Evolutionary conservation across 2,888 invertebrate species (phyloP).

Genomic region (Ceratothoa steindachneri): DNA sequence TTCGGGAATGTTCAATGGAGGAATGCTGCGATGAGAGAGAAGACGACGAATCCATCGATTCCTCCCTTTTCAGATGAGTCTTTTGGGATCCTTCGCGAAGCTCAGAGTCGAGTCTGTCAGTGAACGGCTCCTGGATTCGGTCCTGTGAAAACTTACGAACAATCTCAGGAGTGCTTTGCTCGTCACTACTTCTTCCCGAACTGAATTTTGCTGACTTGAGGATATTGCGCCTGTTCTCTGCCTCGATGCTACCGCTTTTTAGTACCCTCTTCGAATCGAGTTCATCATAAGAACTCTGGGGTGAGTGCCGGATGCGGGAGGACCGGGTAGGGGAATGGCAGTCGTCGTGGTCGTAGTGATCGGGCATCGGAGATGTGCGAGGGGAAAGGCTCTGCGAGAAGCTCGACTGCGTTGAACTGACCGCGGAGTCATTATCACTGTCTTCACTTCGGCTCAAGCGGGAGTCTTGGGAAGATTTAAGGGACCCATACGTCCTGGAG

Average conservation of each 20-base stretch:
- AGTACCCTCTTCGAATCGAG: conserved; percentile 58
- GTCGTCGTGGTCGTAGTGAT: conserved; percentile 53
- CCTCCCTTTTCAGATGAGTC: neutral
- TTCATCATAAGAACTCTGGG: conserved; percentile 34
- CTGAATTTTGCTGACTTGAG: conserved; percentile 79
- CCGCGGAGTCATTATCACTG: conserved; percentile 82
- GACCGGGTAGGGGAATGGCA: conserved; percentile 55
- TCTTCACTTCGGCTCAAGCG: conserved; percentile 54
- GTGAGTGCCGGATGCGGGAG: conserved; percentile 46
- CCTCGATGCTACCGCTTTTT: conserved; percentile 74
- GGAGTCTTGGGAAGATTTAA: conserved; percentile 33
- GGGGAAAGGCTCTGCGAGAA: conserved; percentile 72
- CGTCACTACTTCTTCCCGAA: conserved; percentile 60
- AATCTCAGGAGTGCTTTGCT: conserved; percentile 38
- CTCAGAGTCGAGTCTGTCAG: conserved; percentile 36
- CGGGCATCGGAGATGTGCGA: conserved; percentile 65
- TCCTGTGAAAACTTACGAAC: conserved; percentile 29
- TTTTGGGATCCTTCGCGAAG: conserved; percentile 32
- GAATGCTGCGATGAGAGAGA: conserved; percentile 29
- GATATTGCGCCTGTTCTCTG: conserved; percentile 79
- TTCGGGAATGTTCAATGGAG: conserved; percentile 31
- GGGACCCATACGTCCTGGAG: conserved; percentile 10
- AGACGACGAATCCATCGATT: conserved; percentile 21
- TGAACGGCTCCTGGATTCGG: conserved; percentile 18
- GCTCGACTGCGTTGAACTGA: conserved; percentile 59